Conservation (phyloP, 2,113 vertebrate species). For the Eulemur rufifrons region DNA sequence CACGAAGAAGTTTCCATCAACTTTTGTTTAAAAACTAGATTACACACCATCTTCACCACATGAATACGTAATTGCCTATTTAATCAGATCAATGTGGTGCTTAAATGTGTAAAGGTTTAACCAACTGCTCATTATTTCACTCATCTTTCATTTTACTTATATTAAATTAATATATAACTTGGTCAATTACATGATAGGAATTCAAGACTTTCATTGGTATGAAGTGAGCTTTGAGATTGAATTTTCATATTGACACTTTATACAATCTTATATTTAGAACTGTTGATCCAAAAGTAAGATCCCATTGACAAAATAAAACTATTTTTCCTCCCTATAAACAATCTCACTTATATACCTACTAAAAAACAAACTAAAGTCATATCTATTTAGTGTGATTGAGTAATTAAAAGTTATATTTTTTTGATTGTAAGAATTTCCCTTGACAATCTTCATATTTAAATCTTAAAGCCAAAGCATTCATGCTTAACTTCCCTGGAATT, state of each 20-base stretch:
- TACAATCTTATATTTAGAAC: neutral
- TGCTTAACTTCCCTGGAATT: neutral
- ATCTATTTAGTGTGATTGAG: neutral
- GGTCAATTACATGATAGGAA: neutral
- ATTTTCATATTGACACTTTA: constrained; percentile 17
- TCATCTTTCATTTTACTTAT: neutral
- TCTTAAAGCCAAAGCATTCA: neutral
- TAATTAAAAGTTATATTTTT: neutral
- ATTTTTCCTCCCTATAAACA: neutral
- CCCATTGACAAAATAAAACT: neutral
- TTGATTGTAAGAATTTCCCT: neutral
- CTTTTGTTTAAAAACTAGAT: neutral
- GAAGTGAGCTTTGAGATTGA: neutral
- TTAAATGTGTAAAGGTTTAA: constrained; percentile 37
- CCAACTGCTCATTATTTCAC: constrained; percentile 34
- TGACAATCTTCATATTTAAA: neutral
- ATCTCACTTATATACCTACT: neutral
- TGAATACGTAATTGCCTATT: constrained; percentile 27
- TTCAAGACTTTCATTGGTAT: neutral
- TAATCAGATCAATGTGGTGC: neutral
- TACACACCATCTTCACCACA: neutral
- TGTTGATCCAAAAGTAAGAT: neutral
- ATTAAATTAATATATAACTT: neutral
- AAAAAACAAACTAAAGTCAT: neutral
- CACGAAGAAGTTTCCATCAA: neutral